These are phyloP conservation scores for Ianthella basta DNA, from an alignment of 37 sponge, comb jelly and placozoan genomes.

Conservation along the genomic window DNA sequence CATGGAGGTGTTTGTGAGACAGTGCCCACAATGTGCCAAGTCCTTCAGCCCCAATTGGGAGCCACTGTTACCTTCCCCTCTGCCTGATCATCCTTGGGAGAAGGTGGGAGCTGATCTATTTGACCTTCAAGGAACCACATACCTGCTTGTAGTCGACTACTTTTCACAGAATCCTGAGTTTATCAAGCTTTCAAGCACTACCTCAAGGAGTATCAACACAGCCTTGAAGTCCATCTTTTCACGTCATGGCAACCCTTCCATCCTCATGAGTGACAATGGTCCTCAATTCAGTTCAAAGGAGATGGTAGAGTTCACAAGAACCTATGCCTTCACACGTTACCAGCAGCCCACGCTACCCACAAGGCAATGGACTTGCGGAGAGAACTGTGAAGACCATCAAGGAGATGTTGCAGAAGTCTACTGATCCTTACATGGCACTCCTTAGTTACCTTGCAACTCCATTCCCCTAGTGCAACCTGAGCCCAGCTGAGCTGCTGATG, in stretches of 20 bases:
- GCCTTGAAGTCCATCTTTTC: constrained; percentile 6
- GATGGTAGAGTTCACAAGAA: not conserved
- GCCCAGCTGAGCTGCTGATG: not conserved
- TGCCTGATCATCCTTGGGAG: not conserved
- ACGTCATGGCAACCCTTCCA: not conserved
- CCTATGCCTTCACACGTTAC: not conserved
- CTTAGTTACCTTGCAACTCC: constrained; percentile 1
- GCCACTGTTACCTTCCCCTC: not conserved
- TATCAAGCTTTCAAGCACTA: not conserved
- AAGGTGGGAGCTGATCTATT: constrained; percentile 11
- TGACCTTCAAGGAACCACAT: not conserved
- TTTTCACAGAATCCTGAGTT: not conserved
- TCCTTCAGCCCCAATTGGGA: not conserved
- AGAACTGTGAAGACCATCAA: constrained; percentile 4
- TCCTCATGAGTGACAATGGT: not conserved
- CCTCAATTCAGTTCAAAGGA: constrained; percentile 3
- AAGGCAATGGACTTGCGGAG: constrained; percentile 16
- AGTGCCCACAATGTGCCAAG: not conserved
- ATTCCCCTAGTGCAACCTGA: not conserved
- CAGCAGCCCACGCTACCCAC: constrained; percentile 13
- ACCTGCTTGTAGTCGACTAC: not conserved
- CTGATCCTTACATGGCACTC: constrained; percentile 1
- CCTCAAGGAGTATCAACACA: not conserved
- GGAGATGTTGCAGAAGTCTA: not conserved
- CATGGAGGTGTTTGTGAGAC: not conserved